Evolutionary conservation across 2,888 invertebrate genomes (phyloP).

Genomic region (Tetheella fluctuosa): DNA sequence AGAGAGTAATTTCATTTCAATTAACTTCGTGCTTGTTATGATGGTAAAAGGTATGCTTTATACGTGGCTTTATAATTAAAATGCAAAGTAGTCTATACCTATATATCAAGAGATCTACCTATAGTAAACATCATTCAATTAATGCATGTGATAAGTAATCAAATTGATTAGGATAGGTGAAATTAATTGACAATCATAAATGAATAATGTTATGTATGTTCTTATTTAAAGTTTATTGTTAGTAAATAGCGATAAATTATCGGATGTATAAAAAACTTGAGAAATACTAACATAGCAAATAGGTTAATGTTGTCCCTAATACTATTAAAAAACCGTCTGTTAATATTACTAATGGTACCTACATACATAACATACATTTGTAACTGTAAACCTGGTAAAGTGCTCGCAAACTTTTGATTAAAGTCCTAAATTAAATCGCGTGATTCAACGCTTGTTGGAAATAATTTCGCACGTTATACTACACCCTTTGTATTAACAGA

Average conservation of each 20-base stretch:
- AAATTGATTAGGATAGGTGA: too few species aligned
- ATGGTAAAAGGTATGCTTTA: slow-evolving; percentile 13
- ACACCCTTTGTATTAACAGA: slow-evolving; percentile 35
- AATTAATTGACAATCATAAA: too few species aligned
- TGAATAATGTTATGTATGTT: too few species aligned
- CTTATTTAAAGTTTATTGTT: too few species aligned
- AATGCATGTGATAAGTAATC: too few species aligned
- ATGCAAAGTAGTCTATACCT: neutral
- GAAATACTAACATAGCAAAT: too few species aligned
- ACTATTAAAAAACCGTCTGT: too few species aligned
- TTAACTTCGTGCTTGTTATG: slow-evolving; percentile 31
- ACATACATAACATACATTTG: neutral
- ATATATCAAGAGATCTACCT: neutral
- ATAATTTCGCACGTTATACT: slow-evolving; percentile 53
- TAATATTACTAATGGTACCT: neutral
- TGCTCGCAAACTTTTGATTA: neutral
- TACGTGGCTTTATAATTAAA: slow-evolving; percentile 2
- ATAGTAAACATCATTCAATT: neutral
- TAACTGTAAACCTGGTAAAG: neutral
- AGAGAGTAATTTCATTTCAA: slow-evolving; percentile 35
- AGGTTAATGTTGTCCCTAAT: too few species aligned
- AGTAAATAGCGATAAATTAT: too few species aligned
- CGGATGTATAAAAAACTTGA: too few species aligned
- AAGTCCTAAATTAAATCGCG: slow-evolving; percentile 23
- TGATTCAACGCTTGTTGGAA: slow-evolving; percentile 22